Evolutionary conservation across 2,888 invertebrate genomes (phyloP).

Genomic region (Rhingia campestris): DNA sequence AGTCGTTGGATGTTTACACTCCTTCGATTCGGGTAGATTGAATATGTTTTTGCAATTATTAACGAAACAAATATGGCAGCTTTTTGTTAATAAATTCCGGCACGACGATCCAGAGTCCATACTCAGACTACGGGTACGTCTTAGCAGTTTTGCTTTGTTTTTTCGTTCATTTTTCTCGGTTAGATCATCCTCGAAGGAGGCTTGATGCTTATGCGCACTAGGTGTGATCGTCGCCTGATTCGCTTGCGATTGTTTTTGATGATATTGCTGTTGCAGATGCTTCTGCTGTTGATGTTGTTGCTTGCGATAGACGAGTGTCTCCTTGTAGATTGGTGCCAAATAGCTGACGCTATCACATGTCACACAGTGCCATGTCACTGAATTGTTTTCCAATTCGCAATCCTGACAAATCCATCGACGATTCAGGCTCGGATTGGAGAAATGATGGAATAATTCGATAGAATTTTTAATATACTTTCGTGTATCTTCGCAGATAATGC

Average conservation of each 20-base stretch:
- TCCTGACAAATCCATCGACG: conserved; percentile 83
- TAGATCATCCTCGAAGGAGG: conserved; percentile 73
- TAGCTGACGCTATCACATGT: conserved; percentile 83
- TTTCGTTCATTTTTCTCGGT: conserved; percentile 74
- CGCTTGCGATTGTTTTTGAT: conserved; percentile 61
- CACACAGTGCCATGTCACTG: conserved; percentile 83
- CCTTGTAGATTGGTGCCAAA: conserved; percentile 83
- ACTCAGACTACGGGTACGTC: conserved; percentile 82
- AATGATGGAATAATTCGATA: conserved; percentile 81
- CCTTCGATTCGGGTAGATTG: conserved; percentile 79
- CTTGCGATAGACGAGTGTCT: conserved; percentile 78
- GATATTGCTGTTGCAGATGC: conserved; percentile 66
- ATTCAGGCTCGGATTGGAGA: conserved; percentile 82
- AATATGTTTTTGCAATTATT: conserved; percentile 82
- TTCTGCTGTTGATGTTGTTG: conserved; percentile 73
- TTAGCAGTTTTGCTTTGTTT: conserved; percentile 76
- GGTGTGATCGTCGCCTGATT: conserved; percentile 24
- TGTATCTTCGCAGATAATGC: conserved; percentile 81
- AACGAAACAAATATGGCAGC: conserved; percentile 82
- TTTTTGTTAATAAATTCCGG: conserved; percentile 77
- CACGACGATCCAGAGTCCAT: conserved; percentile 81
- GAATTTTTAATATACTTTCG: conserved; percentile 82
- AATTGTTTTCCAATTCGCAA: conserved; percentile 82
- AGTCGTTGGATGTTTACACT: conserved; percentile 65
- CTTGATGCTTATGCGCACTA: conserved; percentile 71